Base-by-base conservation (phyloP, 2,888 invertebrate species). In the Drosophila leonis region DNA sequence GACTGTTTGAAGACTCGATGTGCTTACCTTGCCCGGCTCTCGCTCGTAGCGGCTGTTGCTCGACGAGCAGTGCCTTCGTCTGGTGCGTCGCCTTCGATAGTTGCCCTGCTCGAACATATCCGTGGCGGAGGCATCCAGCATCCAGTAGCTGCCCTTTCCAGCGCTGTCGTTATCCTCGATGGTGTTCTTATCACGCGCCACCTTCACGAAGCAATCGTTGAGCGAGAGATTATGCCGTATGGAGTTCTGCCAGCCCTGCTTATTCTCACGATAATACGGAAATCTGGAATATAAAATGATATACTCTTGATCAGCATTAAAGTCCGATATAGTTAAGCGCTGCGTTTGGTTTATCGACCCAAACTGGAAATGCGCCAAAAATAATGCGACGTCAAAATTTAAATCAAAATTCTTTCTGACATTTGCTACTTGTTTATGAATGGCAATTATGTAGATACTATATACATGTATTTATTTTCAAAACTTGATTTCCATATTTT, bases 31-130 rank as follows among this genome's bases (percentile, higher is more conserved):
- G 48, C 71, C 77, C 0, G 72, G 35, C 7, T 91, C 91, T 5
- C 85, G 82, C 15, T 84, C 82, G 37, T 61, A 87, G n/a, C 89
- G 82, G 31, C 62, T 79, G 33, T 71, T 72, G 68, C 90, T 92
- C 42, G 49, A 18, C 8, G 79, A 71, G 57, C 91, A 90, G 52
- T 93, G 92, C 33, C 94, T 92, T 15, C 94, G 92, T 60, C 95
- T 94, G 51, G 95, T 95, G 80, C 96, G 94, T 65, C 97, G 93
- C 54, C 97, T 93, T 61, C 97, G 93, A 92, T 97, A 97, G 91
- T 97, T 97, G n/a, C 97, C 97, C 88, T 97, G 96, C 90, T 97
- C 97, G 92, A 97, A 97, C 97, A 97, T 97, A 91, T 96, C 96
- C 79, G 95, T 94, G 48, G 96, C 96, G 62, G 96, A 94, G 0